Evolutionary conservation across 2,888 invertebrate genomes (phyloP).

Genomic region (Eugnorisma glareosa): DNA sequence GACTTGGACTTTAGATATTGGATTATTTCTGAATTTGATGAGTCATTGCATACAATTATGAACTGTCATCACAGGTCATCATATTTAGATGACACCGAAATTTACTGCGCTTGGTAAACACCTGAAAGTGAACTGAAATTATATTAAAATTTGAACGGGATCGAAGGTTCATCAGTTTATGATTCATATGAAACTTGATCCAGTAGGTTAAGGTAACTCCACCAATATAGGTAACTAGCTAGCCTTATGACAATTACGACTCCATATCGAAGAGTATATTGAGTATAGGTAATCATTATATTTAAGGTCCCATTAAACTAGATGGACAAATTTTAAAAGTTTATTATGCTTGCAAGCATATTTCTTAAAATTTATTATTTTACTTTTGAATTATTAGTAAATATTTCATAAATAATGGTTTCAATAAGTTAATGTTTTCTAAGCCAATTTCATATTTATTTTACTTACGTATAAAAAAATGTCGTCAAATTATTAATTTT

Average conservation of each 20-base stretch:
- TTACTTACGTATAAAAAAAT: no score
- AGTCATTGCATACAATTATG: not conserved
- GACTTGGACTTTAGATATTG: constrained; percentile 9
- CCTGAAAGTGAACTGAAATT: not conserved
- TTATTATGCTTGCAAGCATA: no score
- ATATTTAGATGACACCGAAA: not conserved
- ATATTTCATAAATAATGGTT: no score
- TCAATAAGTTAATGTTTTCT: no score
- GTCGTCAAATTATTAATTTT: no score
- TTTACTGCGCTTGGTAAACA: no score
- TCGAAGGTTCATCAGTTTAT: not conserved
- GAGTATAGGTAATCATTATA: not conserved
- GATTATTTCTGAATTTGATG: not conserved
- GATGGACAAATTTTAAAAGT: no score
- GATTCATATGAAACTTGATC: not conserved
- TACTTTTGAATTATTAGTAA: no score
- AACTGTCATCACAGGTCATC: constrained; percentile 1
- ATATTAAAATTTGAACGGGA: no score
- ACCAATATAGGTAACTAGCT: not conserved
- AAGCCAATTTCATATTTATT: no score
- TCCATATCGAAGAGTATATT: not conserved
- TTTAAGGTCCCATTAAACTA: no score
- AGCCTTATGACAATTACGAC: not conserved
- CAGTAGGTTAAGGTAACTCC: not conserved
- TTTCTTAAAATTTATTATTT: no score